Evolutionary conservation across 2,113 vertebrate species (phyloP), one percentile per base, ranked within the genome.

Genomic region (Nanger granti): DNA sequence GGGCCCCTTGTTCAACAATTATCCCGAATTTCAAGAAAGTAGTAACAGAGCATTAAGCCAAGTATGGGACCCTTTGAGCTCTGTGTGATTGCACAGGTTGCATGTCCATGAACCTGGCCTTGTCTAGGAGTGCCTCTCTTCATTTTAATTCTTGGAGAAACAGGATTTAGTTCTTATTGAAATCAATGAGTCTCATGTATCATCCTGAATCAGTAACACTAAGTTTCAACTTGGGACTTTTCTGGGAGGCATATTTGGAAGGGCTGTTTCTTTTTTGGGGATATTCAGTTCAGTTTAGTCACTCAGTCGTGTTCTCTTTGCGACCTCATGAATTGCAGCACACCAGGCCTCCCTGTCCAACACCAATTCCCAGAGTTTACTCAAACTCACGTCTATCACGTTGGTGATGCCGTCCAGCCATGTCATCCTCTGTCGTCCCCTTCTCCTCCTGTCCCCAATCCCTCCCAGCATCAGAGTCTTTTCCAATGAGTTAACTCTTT

Each of bases 261-360:
- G 3, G 15, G 8, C 12, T 22, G 12, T 57, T 52, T 83, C 47
- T 49, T 55, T 55, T 60, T 17, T 0, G 13, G 29, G 12, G 60
- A 62, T 62, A 62, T 62, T 31, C 60, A 62, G 29, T 62, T 62
- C 29, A 62, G 60, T 62, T 62, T 29, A 62, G 29, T 31, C 2
- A 0, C 60, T 62, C 2, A 62, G 60, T 31, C 13, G 0, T 31
- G 28, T 31, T 29, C 60, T 62, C 12, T 31, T 62, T 31, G 28
- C 3, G 13, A 62, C 29, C 60, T 24, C 29, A 62, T 62, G 60
- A 62, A 14, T 62, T 1, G 0, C 13, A 62, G 29, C 60, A 62
- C 0, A 0, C 60, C 29, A 31, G 60, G 60, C 29, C 60, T 62
- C 60, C 60, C 29, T 62, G 60, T 62, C 5, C 13, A 31, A 14